Evolutionary conservation across 2,888 invertebrate genomes (phyloP).

Genomic region (Drosophila robusta): DNA sequence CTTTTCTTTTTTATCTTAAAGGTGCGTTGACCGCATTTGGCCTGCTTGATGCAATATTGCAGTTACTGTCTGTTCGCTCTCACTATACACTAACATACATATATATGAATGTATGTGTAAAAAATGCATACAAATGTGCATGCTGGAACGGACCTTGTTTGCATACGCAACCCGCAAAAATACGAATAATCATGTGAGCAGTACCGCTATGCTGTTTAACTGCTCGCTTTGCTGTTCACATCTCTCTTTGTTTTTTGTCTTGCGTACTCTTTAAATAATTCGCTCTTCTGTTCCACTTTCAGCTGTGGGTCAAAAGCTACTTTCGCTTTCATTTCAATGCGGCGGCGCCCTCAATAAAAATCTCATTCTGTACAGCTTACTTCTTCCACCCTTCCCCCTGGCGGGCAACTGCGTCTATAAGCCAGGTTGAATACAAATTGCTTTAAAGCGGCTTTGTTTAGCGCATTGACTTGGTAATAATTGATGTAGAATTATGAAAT

Average conservation of each 20-base stretch:
- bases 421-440: slow-evolving; percentile 3
- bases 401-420: background rate
- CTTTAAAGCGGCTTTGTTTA: slow-evolving; percentile 28
- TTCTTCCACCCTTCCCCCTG: background rate
- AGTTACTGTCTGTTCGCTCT: slow-evolving; percentile 8
- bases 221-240: slow-evolving; percentile 16
- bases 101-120: slow-evolving; percentile 2
- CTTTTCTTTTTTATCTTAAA: slow-evolving; percentile 31
- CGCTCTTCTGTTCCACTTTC: slow-evolving; percentile 54
- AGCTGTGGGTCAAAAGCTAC: slow-evolving; percentile 62
- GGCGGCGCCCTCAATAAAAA: slow-evolving; percentile 51
- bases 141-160: slow-evolving; percentile 4
- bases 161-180: slow-evolving; percentile 15
- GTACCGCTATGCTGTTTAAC: slow-evolving; percentile 14
- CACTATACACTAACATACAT: background rate
- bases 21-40: slow-evolving; percentile 57
- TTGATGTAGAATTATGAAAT: slow-evolving; percentile 1
- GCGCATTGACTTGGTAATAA: slow-evolving; percentile 40
- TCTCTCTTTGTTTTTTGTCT: slow-evolving; percentile 3
- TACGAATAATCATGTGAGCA: slow-evolving; percentile 4
- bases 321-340: slow-evolving; percentile 69
- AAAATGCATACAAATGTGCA: background rate
- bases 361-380: background rate
- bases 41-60: slow-evolving; percentile 28
- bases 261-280: slow-evolving; percentile 21